Conservation (phyloP, 2,888 invertebrate species). For the Microctonus brassicae region DNA sequence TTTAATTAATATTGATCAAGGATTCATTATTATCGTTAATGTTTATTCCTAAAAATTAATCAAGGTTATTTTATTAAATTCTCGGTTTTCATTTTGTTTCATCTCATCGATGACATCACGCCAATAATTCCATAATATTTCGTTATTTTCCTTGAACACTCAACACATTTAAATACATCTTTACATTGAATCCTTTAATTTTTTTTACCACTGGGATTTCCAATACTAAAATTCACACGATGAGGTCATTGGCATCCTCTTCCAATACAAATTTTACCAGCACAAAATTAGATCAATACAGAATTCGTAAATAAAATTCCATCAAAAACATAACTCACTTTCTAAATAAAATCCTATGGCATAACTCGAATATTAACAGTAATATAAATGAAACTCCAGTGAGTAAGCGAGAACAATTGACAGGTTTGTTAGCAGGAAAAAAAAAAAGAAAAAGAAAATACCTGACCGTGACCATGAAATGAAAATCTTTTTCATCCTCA, state of each 20-base stretch:
- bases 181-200: not conserved
- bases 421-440: not conserved
- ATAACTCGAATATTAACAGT: not conserved
- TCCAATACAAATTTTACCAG: too few species aligned
- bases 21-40: constrained; percentile 3
- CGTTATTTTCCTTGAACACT: not conserved
- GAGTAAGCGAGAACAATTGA: not conserved
- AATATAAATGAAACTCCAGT: not conserved
- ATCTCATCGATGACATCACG: not conserved
- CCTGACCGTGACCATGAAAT: not conserved
- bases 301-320: not conserved
- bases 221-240: too few species aligned
- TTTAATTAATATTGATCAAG: not conserved
- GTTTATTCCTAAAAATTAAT: not conserved
- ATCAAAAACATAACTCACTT: not conserved
- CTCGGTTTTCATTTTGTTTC: not conserved
- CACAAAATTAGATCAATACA: too few species aligned
- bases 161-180: not conserved
- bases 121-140: not conserved
- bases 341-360: not conserved
- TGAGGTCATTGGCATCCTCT: too few species aligned
- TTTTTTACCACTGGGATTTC: too few species aligned
- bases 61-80: not conserved
- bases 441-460: not conserved
- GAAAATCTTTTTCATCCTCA: not conserved